Conservation (phyloP, 1,140 invertebrate genomes). For the Atta cephalotes region DNA sequence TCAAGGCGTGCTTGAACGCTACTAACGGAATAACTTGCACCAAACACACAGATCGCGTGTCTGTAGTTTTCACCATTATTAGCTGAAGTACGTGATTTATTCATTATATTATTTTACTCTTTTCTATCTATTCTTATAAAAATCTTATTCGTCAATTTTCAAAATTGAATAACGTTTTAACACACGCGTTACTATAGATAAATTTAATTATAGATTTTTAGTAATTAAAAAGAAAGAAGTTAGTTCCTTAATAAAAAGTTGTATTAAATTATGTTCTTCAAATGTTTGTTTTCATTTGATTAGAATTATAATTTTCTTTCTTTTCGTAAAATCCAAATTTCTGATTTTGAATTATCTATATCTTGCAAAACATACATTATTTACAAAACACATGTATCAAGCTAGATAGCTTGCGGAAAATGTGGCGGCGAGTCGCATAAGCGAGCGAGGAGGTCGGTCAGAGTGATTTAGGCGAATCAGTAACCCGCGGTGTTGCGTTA, state of each 20-base stretch:
- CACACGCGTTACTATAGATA: neutral
- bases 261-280: neutral
- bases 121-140: neutral
- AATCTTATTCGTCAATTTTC: neutral
- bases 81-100: conserved; percentile 34
- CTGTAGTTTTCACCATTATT: conserved; percentile 12
- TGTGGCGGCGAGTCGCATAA: conserved; percentile 53
- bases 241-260: neutral
- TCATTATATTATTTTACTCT: neutral
- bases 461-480: conserved; percentile 77
- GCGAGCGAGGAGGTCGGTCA: conserved; percentile 52
- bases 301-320: neutral
- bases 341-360: neutral
- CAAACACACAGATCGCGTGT: conserved; percentile 35
- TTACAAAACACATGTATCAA: conserved; percentile 41
- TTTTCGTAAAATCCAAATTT: neutral
- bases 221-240: neutral
- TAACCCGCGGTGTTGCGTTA: conserved; percentile 78
- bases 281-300: neutral
- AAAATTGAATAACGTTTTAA: neutral
- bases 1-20: conserved; percentile 51
- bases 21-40: conserved; percentile 41
- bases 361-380: conserved; percentile 11
- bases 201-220: neutral
- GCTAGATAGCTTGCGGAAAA: conserved; percentile 35